These are phyloP conservation scores for Taeniopygia guttata DNA, from an alignment of 2,797 vertebrate species.

Conservation along the genomic window DNA sequence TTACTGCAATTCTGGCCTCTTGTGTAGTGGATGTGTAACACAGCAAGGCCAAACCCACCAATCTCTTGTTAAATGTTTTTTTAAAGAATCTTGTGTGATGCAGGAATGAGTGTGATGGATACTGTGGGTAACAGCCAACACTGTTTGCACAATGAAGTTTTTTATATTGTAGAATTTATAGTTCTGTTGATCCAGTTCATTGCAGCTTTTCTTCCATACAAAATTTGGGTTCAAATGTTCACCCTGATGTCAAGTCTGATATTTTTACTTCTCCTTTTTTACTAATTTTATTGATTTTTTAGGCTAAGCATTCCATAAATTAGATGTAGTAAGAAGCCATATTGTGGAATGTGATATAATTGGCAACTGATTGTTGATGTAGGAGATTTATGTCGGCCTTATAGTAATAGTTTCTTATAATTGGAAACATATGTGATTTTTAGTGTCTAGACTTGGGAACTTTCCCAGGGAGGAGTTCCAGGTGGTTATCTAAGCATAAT, in stretches of 20 bases:
- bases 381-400: conserved; percentile 63
- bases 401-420: conserved; percentile 62
- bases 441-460: conserved; percentile 75
- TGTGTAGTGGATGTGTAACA: neutral
- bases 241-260: conserved; percentile 23
- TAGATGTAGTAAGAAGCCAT: conserved; percentile 44
- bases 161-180: neutral
- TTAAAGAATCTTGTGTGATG: neutral
- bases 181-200: neutral
- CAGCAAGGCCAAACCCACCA: neutral
- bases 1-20: neutral
- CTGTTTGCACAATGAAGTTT: neutral
- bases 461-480: conserved; percentile 73
- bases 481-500: conserved; percentile 72
- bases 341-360: conserved; percentile 64
- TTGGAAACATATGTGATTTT: conserved; percentile 71
- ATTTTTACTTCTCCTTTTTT: conserved; percentile 26
- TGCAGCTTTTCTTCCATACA: neutral
- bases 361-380: conserved; percentile 63
- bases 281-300: conserved; percentile 52
- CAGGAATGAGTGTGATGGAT: neutral
- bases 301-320: conserved; percentile 53
- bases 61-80: neutral
- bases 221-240: conserved; percentile 42
- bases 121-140: neutral